Evolutionary conservation across 2,888 invertebrate genomes (phyloP), one percentile per base, ranked within the genome.

Genomic region (Trichopria drosophilae): DNA sequence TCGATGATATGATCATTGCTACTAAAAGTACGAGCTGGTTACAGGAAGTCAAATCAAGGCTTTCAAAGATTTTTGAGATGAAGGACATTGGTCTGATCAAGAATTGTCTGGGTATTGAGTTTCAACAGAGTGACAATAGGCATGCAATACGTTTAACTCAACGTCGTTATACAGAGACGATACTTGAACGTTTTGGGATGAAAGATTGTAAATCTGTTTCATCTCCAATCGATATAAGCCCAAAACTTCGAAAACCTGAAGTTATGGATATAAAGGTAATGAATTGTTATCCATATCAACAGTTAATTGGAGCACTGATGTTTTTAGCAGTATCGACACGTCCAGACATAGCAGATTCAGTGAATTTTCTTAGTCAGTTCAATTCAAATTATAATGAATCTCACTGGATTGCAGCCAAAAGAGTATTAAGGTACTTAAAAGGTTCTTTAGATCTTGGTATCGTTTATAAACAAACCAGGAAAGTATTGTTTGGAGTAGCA

Each of bases 1-100:
- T 57, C 4, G 57, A 57, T 7, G 46, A 53, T 6, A 45, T 53
- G 2, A 12, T 53, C n/a, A 40, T 55, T 22, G 48, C 48, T n/a
- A n/a, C n/a, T n/a, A n/a, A n/a, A n/a, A n/a, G n/a, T n/a, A n/a
- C n/a, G n/a, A n/a, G n/a, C n/a, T n/a, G n/a, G n/a, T n/a, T n/a
- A n/a, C n/a, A n/a, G n/a, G n/a, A n/a, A n/a, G n/a, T n/a, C n/a
- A n/a, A n/a, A n/a, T n/a, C n/a, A n/a, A n/a, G n/a, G n/a, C n/a
- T n/a, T n/a, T n/a, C n/a, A n/a, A n/a, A n/a, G n/a, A n/a, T n/a
- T n/a, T n/a, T n/a, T n/a, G n/a, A n/a, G n/a, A n/a, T n/a, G n/a
- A n/a, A n/a, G n/a, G n/a, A n/a, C n/a, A n/a, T n/a, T n/a, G n/a
- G n/a, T n/a, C n/a, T n/a, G n/a, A n/a, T n/a, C n/a, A n/a, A n/a